A percentile compares a stretch with the other conserved stretches of the same genome.
These are phyloP conservation scores for Vespertilio murinus DNA, from an alignment of 2,797 vertebrate genomes.

Conservation along the genomic window DNA sequence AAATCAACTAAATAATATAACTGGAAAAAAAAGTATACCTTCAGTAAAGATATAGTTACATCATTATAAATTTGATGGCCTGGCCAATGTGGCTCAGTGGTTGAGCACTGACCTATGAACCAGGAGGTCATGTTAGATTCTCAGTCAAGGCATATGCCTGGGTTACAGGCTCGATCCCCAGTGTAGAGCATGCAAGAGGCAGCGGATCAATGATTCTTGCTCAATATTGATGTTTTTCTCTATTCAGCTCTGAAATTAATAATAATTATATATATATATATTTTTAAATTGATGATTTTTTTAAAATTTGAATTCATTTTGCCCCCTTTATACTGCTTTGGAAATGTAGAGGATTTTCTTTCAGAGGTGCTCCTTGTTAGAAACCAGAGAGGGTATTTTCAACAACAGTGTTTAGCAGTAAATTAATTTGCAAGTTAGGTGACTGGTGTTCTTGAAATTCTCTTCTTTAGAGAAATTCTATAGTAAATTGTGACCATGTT, in stretches of 20 bases:
- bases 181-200: too few species aligned
- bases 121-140: too few species aligned
- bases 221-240: too few species aligned
- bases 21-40: not conserved
- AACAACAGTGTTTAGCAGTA: not conserved
- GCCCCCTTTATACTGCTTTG: not conserved
- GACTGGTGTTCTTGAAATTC: not conserved
- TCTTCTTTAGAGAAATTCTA: not conserved
- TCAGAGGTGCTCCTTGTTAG: not conserved
- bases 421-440: conserved; percentile 21
- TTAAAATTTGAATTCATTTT: not conserved
- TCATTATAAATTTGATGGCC: not conserved
- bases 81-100: too few species aligned
- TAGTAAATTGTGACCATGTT: conserved; percentile 42
- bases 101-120: too few species aligned
- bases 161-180: too few species aligned
- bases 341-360: not conserved
- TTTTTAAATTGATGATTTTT: too few species aligned
- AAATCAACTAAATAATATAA: not conserved
- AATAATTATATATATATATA: too few species aligned
- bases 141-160: too few species aligned
- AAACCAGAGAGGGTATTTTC: not conserved
- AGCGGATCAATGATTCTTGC: too few species aligned
- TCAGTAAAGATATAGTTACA: not conserved
- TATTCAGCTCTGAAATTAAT: too few species aligned